Conservation (phyloP, 1,140 invertebrate species). For the Drosophila littoralis region DNA sequence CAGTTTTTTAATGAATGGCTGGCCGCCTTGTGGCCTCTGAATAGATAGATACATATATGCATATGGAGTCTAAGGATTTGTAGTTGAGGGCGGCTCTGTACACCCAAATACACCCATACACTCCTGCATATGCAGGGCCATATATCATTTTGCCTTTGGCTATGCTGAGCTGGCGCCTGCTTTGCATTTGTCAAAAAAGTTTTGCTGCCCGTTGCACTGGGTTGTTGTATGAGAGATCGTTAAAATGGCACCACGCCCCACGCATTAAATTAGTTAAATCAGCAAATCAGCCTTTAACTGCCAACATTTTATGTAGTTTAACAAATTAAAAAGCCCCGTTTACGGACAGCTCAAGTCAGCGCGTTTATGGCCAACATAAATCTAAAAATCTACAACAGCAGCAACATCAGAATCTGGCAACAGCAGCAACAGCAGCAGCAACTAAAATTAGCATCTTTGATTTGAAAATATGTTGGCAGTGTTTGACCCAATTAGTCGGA, state of each 20-base stretch:
- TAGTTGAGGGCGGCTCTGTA: background rate
- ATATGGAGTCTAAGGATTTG: conserved; percentile 12
- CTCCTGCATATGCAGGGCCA: conserved; percentile 70
- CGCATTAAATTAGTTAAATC: conserved; percentile 41
- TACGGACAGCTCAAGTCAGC: conserved; percentile 45
- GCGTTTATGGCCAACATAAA: conserved; percentile 38
- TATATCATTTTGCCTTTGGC: conserved; percentile 64
- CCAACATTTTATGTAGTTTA: conserved; percentile 54
- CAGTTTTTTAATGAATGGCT: conserved; percentile 73
- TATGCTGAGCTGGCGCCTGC: conserved; percentile 45
- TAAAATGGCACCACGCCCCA: conserved; percentile 73
- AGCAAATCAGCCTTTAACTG: conserved; percentile 61
- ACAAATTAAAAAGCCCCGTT: conserved; percentile 64
- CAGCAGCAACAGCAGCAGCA: conserved; percentile 7
- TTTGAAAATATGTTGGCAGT: conserved; percentile 56
- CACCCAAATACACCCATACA: background rate
- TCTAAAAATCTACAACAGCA: conserved; percentile 16
- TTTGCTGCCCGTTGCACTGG: conserved; percentile 7
- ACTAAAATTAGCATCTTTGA: conserved; percentile 76
- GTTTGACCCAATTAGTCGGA: conserved; percentile 70
- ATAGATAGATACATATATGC: conserved; percentile 18
- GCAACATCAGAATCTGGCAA: conserved; percentile 7
- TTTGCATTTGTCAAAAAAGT: conserved; percentile 57
- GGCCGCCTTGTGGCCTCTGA: conserved; percentile 25
- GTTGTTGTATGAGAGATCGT: conserved; percentile 24